These are phyloP conservation scores for Fundulus diaphanus DNA, from an alignment of 2,797 vertebrate species.

Conservation along the genomic window DNA sequence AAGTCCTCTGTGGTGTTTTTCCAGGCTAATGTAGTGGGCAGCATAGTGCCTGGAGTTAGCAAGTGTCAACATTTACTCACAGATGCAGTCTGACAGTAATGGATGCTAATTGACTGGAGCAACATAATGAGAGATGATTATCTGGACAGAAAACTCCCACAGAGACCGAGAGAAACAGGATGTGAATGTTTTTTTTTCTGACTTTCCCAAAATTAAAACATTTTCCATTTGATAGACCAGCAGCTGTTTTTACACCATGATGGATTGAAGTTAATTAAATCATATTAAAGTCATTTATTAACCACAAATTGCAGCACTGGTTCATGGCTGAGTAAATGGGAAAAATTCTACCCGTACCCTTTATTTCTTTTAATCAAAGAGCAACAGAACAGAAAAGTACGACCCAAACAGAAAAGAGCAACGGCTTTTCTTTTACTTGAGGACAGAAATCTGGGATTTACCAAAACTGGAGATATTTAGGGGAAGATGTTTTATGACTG, in stretches of 20 bases:
- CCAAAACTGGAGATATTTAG: neutral
- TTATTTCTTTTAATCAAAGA: slow-evolving; percentile 1
- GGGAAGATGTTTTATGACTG: neutral
- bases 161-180: slow-evolving; percentile 50
- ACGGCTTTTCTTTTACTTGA: neutral
- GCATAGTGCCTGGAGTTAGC: slow-evolving; percentile 57
- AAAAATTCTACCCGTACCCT: slow-evolving; percentile 26
- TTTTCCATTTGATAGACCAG: slow-evolving; percentile 36
- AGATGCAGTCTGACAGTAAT: slow-evolving; percentile 71
- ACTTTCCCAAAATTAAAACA: slow-evolving; percentile 49
- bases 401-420: too few species aligned
- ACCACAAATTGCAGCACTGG: slow-evolving; percentile 1
- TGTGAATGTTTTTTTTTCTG: slow-evolving; percentile 35
- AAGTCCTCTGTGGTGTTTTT: slow-evolving; percentile 22
- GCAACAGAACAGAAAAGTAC: too few species aligned
- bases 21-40: slow-evolving; percentile 46
- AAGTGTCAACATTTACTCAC: slow-evolving; percentile 67
- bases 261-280: slow-evolving; percentile 56
- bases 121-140: slow-evolving; percentile 70
- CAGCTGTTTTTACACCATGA: slow-evolving; percentile 43
- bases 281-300: slow-evolving; percentile 41
- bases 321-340: slow-evolving; percentile 48
- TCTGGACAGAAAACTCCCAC: slow-evolving; percentile 63
- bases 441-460: neutral
- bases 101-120: slow-evolving; percentile 69